phyloP scores from a whole-genome alignment of 2,888 invertebrate genomes.

The Temnothorax ravouxi region DNA sequence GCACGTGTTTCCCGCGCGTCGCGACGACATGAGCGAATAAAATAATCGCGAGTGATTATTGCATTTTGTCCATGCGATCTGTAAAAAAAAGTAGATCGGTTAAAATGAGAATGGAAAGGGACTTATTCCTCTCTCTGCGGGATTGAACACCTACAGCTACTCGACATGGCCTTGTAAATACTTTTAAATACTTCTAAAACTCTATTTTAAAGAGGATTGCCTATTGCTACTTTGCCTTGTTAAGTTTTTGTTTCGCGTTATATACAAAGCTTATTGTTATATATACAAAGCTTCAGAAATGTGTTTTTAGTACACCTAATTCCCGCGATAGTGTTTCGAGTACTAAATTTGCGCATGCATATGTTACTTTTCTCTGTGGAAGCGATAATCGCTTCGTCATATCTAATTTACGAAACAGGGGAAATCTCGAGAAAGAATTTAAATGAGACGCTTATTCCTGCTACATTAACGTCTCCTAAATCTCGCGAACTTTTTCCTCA shows the following conservation, averaged over 20 bases:
- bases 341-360: slow-evolving; percentile 40
- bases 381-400: not conserved
- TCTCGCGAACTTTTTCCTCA: slow-evolving; percentile 3
- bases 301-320: not conserved
- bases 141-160: slow-evolving; percentile 12
- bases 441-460: not conserved
- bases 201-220: slow-evolving; percentile 27
- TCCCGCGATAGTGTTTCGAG: not conserved
- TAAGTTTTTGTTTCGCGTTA: not conserved
- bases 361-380: not conserved
- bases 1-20: not conserved
- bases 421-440: slow-evolving; percentile 4
- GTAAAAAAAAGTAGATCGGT: slow-evolving; percentile 15
- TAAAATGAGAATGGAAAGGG: not conserved
- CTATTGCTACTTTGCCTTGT: slow-evolving; percentile 3
- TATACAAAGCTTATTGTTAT: slow-evolving; percentile 14
- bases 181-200: slow-evolving; percentile 33
- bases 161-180: not conserved
- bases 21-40: not conserved
- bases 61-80: not conserved
- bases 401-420: slow-evolving; percentile 18
- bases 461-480: slow-evolving; percentile 61
- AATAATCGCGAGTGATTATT: slow-evolving; percentile 11
- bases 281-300: slow-evolving; percentile 10
- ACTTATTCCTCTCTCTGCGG: not conserved